phyloP scores from a whole-genome alignment of 2,888 invertebrate genomes.

The Nomada fucata region DNA sequence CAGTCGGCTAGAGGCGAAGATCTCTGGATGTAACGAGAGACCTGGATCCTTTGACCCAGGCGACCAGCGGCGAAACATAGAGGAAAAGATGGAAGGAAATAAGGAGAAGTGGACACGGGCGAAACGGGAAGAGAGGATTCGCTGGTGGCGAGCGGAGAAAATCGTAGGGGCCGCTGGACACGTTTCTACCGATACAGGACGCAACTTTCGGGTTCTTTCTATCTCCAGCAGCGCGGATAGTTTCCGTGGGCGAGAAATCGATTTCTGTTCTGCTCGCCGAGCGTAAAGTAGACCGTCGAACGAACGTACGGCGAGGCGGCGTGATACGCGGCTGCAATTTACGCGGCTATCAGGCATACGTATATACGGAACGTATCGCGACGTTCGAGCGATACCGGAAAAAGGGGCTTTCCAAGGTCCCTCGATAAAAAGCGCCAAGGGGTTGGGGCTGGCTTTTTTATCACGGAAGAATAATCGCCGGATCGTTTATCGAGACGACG shows the following conservation, averaged over 20 bases:
- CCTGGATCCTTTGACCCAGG: conserved; percentile 21
- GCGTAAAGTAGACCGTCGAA: conserved; percentile 55
- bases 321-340: conserved; percentile 57
- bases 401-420: conserved; percentile 28
- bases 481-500: conserved; percentile 17
- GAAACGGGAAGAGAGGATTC: background rate
- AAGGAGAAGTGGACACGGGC: background rate
- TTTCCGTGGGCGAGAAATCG: conserved; percentile 54
- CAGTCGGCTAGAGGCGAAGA: conserved; percentile 17
- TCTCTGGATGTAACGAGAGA: conserved; percentile 29
- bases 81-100: conserved; percentile 42
- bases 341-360: conserved; percentile 54
- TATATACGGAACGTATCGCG: conserved; percentile 38
- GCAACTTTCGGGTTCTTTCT: conserved; percentile 52
- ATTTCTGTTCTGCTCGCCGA: conserved; percentile 53
- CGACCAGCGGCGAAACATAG: conserved; percentile 16
- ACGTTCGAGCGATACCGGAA: conserved; percentile 45
- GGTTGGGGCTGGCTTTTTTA: conserved; percentile 14
- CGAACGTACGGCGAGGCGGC: conserved; percentile 36
- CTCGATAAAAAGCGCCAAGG: conserved; percentile 17
- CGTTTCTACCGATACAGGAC: conserved; percentile 32
- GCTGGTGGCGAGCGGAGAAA: conserved; percentile 16
- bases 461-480: conserved; percentile 5
- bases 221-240: conserved; percentile 31
- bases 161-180: conserved; percentile 30